Evolutionary conservation across 2,888 invertebrate genomes (phyloP).

Genomic region (Parnassius orleans): DNA sequence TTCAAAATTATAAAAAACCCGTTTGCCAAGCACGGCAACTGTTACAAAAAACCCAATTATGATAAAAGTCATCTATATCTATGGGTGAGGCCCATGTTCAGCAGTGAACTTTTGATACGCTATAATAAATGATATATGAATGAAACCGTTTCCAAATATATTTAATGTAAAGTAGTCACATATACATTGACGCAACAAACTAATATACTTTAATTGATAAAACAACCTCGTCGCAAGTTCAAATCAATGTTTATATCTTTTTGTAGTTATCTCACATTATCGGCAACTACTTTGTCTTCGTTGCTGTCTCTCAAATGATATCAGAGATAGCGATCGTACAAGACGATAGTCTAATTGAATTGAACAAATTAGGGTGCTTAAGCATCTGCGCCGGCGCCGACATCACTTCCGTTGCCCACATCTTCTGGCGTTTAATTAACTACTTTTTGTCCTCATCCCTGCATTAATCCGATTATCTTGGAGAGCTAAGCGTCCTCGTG

Average conservation of each 20-base stretch:
- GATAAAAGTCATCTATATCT: no score
- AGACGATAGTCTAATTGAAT: conserved; percentile 20
- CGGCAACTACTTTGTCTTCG: conserved; percentile 5
- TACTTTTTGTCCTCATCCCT: conserved; percentile 43
- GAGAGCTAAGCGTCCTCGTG: neutral
- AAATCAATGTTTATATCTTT: conserved; percentile 10
- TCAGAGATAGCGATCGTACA: conserved; percentile 18
- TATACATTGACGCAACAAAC: neutral
- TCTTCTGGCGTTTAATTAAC: conserved; percentile 37
- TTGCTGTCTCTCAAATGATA: conserved; percentile 11
- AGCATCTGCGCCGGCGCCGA: conserved; percentile 27
- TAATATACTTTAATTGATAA: conserved; percentile 14
- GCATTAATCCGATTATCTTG: conserved; percentile 47
- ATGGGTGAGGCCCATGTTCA: no score
- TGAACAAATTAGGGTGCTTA: conserved; percentile 27
- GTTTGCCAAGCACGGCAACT: no score
- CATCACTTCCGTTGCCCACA: conserved; percentile 49
- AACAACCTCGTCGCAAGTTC: conserved; percentile 12
- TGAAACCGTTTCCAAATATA: conserved; percentile 16
- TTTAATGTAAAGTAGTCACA: conserved; percentile 22
- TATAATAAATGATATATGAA: no score
- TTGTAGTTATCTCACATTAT: conserved; percentile 7
- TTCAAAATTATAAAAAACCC: no score
- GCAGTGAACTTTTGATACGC: no score
- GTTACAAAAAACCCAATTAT: no score